A percentile compares a stretch with the other conserved stretches of the same genome.
phyloP scores from a whole-genome alignment of 2,113 vertebrate species.

The Amblyopsis rosae region DNA sequence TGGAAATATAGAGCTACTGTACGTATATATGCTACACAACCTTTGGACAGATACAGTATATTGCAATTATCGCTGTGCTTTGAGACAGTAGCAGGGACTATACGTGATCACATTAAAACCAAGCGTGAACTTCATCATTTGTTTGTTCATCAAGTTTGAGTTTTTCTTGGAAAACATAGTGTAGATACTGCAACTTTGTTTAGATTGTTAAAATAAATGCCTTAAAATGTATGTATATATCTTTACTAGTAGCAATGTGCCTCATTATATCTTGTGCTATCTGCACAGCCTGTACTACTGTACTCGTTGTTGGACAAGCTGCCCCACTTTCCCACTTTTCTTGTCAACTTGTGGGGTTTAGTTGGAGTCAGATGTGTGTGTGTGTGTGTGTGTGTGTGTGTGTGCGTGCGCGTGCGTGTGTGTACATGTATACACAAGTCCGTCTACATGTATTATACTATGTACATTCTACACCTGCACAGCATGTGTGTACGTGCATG shows the following conservation, averaged over 20 bases:
- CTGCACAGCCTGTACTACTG: slow-evolving; percentile 19
- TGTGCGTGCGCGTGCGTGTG: slow-evolving; percentile 2
- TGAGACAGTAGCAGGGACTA: no score
- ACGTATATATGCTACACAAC: no score
- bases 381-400: slow-evolving; percentile 8
- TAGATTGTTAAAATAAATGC: not conserved
- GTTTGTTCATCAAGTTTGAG: no score
- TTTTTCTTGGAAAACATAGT: not conserved
- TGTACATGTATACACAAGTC: slow-evolving; percentile 1
- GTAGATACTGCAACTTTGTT: not conserved
- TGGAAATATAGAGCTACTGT: no score
- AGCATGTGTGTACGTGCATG: not conserved
- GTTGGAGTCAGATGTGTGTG: not conserved
- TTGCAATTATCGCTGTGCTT: no score
- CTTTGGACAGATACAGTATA: no score
- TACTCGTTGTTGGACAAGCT: slow-evolving; percentile 26
- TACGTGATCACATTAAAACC: no score
- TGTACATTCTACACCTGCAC: not conserved
- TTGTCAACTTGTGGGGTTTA: slow-evolving; percentile 18
- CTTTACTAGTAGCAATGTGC: not conserved
- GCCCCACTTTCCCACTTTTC: slow-evolving; percentile 46
- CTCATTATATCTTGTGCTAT: not conserved
- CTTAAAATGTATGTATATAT: not conserved
- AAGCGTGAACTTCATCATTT: no score
- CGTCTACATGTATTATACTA: slow-evolving; percentile 2